Evolutionary conservation across 2,888 invertebrate genomes (phyloP).

Genomic region (Brachycybe producta): DNA sequence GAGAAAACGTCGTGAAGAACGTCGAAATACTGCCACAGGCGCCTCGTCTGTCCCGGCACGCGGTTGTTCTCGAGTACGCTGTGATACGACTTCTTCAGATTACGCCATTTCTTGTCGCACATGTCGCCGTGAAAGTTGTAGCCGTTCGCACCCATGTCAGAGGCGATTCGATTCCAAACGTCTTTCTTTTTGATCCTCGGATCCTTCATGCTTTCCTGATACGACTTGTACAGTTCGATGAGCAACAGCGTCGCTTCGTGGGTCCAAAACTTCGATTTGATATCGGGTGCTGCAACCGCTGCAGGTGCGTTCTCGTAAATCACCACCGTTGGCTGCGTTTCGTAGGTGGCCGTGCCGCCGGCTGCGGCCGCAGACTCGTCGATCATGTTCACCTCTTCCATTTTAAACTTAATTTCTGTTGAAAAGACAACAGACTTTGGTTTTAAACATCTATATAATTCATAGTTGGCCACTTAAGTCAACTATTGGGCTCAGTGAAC

Average conservation of each 20-base stretch:
- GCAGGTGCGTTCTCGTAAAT: not conserved
- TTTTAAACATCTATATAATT: no score
- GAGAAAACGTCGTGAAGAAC: constrained; percentile 5
- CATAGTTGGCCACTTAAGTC: no score
- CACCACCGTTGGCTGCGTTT: not conserved
- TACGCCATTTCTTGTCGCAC: constrained; percentile 14
- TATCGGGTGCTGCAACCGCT: no score
- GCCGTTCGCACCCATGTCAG: constrained; percentile 8
- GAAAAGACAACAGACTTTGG: not conserved
- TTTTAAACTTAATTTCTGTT: not conserved
- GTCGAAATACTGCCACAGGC: constrained; percentile 13
- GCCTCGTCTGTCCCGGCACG: constrained; percentile 5
- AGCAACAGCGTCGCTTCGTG: constrained; percentile 8
- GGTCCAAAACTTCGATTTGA: constrained; percentile 13
- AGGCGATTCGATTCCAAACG: constrained; percentile 11
- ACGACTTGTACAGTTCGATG: constrained; percentile 11
- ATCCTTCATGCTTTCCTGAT: constrained; percentile 10
- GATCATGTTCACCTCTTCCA: not conserved
- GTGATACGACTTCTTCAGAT: constrained; percentile 12
- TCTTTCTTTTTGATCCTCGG: constrained; percentile 12
- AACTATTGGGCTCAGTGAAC: no score
- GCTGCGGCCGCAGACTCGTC: not conserved
- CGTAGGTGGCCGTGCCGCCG: not conserved
- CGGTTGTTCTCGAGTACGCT: constrained; percentile 8
- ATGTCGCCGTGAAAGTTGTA: constrained; percentile 10